Conservation (phyloP, 2,797 vertebrate species). For the Hoplostethus mediterraneus region DNA sequence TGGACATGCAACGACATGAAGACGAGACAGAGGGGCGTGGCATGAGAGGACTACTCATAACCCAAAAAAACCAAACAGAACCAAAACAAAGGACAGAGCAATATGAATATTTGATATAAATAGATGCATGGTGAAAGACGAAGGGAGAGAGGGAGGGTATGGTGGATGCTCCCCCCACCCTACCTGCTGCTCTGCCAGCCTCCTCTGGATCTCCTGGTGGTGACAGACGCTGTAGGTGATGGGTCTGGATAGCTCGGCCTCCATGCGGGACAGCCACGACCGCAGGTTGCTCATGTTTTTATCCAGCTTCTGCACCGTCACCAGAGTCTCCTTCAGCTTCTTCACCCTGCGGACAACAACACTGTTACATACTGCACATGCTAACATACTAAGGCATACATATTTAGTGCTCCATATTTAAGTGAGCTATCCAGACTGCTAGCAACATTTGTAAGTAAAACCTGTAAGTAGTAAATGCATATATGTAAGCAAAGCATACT, state of each 20-base stretch:
- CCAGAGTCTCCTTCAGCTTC: slow-evolving; percentile 94
- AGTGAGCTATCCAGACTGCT: no score
- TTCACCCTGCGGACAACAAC: slow-evolving; percentile 86
- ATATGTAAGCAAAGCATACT: no score
- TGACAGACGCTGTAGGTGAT: slow-evolving; percentile 92
- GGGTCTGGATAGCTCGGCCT: slow-evolving; percentile 91
- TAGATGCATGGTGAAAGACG: slow-evolving; percentile 27
- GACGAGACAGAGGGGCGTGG: slow-evolving; percentile 9
- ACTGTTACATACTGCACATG: no score
- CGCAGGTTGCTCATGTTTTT: slow-evolving; percentile 96
- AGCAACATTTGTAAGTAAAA: no score
- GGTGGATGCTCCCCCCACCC: slow-evolving; percentile 14
- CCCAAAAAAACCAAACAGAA: slow-evolving; percentile 20
- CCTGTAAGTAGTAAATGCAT: no score
- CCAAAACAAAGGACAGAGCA: slow-evolving; percentile 54
- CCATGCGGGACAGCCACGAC: slow-evolving; percentile 92
- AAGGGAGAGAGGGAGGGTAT: slow-evolving; percentile 6
- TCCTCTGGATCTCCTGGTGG: slow-evolving; percentile 94
- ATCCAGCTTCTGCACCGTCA: slow-evolving; percentile 92
- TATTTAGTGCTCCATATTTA: no score
- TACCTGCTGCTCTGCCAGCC: slow-evolving; percentile 96
- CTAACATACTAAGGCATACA: no score
- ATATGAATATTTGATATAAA: slow-evolving; percentile 64
- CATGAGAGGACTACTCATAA: slow-evolving; percentile 38
- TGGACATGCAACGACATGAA: slow-evolving; percentile 62